Conservation (phyloP, 2,113 vertebrate genomes). For the Fregetta grallaria region DNA sequence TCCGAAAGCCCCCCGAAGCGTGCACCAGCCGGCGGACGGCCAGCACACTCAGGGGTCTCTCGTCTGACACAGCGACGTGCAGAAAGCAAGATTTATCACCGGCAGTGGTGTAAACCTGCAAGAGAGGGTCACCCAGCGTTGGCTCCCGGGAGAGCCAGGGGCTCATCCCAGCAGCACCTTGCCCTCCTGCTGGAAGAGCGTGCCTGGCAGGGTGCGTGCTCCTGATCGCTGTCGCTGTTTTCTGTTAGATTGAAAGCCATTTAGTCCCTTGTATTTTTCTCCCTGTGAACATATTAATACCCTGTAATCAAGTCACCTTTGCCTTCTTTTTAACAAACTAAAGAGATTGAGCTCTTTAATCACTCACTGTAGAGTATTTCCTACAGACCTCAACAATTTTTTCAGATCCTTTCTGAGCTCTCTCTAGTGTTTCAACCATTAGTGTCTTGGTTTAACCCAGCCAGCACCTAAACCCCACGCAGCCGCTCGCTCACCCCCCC, state of each 20-base stretch:
- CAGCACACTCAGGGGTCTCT: rapidly evolving
- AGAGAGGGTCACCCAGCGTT: neutral
- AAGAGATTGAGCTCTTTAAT: neutral
- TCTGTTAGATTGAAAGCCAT: neutral
- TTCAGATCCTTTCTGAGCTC: neutral
- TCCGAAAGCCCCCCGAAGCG: rapidly evolving
- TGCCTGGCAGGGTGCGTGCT: neutral
- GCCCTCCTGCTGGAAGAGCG: neutral
- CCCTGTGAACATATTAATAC: neutral
- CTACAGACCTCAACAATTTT: neutral
- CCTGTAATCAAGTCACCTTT: neutral
- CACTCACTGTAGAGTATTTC: neutral
- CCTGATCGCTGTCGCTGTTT: rapidly evolving
- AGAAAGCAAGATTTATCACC: neutral
- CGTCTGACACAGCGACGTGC: rapidly evolving
- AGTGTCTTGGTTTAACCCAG: no score
- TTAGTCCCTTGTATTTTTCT: neutral
- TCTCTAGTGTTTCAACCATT: neutral
- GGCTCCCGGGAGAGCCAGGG: neutral
- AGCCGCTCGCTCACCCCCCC: no score
- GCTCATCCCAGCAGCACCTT: neutral
- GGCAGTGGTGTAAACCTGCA: no score
- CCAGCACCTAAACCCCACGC: no score
- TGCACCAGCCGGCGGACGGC: rapidly evolving
- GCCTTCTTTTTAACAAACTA: neutral